Conservation (phyloP, 2,113 vertebrate genomes). For the Nesogale talazaci region DNA sequence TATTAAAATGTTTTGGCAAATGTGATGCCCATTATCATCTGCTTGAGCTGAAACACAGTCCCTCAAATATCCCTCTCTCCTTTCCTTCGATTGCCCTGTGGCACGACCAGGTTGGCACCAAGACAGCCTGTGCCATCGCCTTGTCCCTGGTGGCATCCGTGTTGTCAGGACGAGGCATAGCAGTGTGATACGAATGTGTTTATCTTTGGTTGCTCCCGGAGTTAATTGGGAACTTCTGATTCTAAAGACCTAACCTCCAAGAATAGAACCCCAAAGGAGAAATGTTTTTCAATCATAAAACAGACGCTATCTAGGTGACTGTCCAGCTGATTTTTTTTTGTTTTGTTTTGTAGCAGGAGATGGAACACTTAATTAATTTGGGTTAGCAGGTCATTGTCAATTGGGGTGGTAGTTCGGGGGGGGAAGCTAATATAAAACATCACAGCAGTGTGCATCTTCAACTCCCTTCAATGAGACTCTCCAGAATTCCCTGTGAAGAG, state of each 20-base stretch:
- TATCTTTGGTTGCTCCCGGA: neutral
- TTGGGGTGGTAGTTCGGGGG: no score
- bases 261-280: neutral
- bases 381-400: neutral
- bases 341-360: neutral
- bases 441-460: neutral
- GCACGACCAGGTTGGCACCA: neutral
- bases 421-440: conserved; percentile 13
- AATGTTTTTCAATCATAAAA: neutral
- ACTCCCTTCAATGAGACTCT: neutral
- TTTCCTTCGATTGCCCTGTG: neutral
- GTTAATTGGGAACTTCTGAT: neutral
- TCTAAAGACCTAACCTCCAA: conserved; percentile 58
- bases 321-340: neutral
- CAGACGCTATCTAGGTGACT: conserved; percentile 42
- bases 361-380: conserved; percentile 24
- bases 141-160: neutral
- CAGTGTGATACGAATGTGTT: neutral
- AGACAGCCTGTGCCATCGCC: neutral
- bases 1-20: neutral
- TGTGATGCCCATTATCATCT: neutral
- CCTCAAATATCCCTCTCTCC: neutral
- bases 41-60: neutral
- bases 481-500: neutral
- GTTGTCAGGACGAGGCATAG: neutral